These are phyloP conservation scores for Leucopsar rothschildi DNA, from an alignment of 2,113 vertebrate genomes.

Conservation along the genomic window DNA sequence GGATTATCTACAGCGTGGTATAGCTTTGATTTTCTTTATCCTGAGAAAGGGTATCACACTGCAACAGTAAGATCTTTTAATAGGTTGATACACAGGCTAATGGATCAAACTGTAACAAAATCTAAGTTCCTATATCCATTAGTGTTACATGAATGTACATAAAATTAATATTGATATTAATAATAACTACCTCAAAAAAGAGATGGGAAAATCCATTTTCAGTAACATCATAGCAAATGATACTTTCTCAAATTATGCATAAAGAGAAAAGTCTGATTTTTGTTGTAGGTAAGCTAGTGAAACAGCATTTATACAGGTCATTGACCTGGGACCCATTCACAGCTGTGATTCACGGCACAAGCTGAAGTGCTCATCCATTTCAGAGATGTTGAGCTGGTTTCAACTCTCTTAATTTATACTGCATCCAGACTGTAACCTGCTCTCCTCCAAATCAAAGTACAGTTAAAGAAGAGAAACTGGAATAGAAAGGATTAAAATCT, in stretches of 20 bases:
- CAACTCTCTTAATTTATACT: neutral
- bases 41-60: neutral
- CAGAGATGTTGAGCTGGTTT: neutral
- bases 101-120: neutral
- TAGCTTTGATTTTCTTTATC: neutral
- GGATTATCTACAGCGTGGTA: rapidly evolving
- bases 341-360: neutral
- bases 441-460: neutral
- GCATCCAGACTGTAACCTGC: neutral
- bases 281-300: neutral
- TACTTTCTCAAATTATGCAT: neutral
- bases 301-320: neutral
- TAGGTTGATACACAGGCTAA: neutral
- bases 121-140: neutral
- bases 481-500: neutral
- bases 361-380: neutral
- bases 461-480: neutral
- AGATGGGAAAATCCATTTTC: neutral
- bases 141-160: neutral
- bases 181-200: neutral
- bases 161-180: neutral
- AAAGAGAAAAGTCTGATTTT: neutral
- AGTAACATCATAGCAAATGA: neutral
- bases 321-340: neutral
- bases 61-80: neutral